Conservation (phyloP, 1,140 invertebrate genomes). For the Philaenus spumarius region DNA sequence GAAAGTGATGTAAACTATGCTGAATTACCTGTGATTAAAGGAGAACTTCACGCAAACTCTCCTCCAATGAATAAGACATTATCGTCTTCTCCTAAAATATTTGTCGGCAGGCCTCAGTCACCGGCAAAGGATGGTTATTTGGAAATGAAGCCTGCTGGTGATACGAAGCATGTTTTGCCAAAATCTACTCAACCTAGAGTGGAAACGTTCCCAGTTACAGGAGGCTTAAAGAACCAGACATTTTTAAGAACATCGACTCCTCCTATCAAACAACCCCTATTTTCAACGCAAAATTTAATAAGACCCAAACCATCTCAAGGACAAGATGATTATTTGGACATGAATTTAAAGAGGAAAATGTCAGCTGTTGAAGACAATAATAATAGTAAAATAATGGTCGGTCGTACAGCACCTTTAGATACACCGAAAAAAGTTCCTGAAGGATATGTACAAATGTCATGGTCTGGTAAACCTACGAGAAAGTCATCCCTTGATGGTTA, state of each 20-base stretch:
- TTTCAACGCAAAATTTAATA: slow-evolving; percentile 21
- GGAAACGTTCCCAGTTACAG: slow-evolving; percentile 20
- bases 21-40: slow-evolving; percentile 25
- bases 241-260: slow-evolving; percentile 14
- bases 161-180: slow-evolving; percentile 23
- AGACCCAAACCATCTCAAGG: slow-evolving; percentile 13
- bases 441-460: slow-evolving; percentile 56
- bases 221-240: not conserved
- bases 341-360: slow-evolving; percentile 31
- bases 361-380: slow-evolving; percentile 28
- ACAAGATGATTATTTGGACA: slow-evolving; percentile 41
- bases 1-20: slow-evolving; percentile 32
- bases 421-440: slow-evolving; percentile 44
- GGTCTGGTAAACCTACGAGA: slow-evolving; percentile 32
- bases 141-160: slow-evolving; percentile 41
- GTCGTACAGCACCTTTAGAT: slow-evolving; percentile 38
- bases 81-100: slow-evolving; percentile 21
- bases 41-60: slow-evolving; percentile 13
- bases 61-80: slow-evolving; percentile 14
- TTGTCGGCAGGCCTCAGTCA: slow-evolving; percentile 19
- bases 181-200: slow-evolving; percentile 20
- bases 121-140: slow-evolving; percentile 32
- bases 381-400: slow-evolving; percentile 35
- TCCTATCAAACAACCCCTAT: slow-evolving; percentile 19
- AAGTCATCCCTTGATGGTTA: slow-evolving; percentile 30